Conservation (phyloP, 2,888 invertebrate genomes). For the Scaptomyza tumidula region DNA sequence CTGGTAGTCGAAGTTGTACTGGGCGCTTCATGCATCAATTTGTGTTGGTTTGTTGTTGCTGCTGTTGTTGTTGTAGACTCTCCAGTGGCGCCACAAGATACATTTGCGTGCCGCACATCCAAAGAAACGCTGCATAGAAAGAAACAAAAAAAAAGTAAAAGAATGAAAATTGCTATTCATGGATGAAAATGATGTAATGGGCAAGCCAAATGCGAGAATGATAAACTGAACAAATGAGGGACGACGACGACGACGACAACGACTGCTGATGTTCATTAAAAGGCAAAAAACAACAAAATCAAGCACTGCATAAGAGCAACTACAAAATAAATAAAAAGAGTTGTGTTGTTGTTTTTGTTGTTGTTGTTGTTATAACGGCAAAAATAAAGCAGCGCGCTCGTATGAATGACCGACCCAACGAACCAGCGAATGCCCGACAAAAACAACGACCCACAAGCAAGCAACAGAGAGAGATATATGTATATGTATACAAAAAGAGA, state of each 20-base stretch:
- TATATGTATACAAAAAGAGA: too few species aligned
- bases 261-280: constrained; percentile 65
- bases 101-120: constrained; percentile 76
- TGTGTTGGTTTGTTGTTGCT: constrained; percentile 14
- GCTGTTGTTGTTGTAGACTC: constrained; percentile 63
- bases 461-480: constrained; percentile 1
- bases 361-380: constrained; percentile 60
- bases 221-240: constrained; percentile 11
- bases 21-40: constrained; percentile 12
- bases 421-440: constrained; percentile 45
- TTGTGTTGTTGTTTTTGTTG: constrained; percentile 12
- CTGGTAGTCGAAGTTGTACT: constrained; percentile 7
- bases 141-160: constrained; percentile 10
- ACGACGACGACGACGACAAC: background rate
- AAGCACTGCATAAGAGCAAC: constrained; percentile 32
- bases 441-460: constrained; percentile 30
- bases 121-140: constrained; percentile 62
- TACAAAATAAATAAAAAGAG: constrained; percentile 32
- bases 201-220: constrained; percentile 5
- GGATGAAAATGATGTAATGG: constrained; percentile 76
- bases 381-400: constrained; percentile 60
- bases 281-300: constrained; percentile 33
- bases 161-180: constrained; percentile 68
- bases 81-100: constrained; percentile 75
- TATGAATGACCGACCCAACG: constrained; percentile 63